A percentile compares a stretch with the other conserved stretches of the same genome.
phyloP scores from a whole-genome alignment of 2,888 invertebrate genomes.

The Archaeoteleia sp. region DNA sequence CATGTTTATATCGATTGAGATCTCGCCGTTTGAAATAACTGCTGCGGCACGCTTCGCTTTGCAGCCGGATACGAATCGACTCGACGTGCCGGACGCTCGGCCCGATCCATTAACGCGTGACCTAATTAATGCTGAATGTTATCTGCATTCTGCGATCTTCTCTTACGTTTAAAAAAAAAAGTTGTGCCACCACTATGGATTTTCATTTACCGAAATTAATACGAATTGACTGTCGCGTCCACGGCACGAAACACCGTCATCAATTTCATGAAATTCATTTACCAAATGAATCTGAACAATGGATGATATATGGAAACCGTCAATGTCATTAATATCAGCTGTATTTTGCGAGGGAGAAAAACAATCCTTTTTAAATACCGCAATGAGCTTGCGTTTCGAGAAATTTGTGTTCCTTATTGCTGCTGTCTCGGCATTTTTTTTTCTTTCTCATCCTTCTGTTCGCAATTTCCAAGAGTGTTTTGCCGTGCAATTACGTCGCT shows the following conservation, averaged over 20 bases:
- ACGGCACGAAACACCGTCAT: not conserved
- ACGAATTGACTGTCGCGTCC: slow-evolving; percentile 1
- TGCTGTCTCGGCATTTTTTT: not conserved
- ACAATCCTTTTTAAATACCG: too few relatives aligned
- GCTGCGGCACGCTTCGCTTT: slow-evolving; percentile 39
- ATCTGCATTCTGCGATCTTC: slow-evolving; percentile 27
- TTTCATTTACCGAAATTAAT: slow-evolving; percentile 11
- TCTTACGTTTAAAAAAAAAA: slow-evolving; percentile 12
- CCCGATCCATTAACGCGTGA: slow-evolving; percentile 46
- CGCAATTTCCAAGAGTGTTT: slow-evolving; percentile 28
- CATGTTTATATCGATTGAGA: slow-evolving; percentile 42
- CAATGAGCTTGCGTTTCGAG: too few relatives aligned
- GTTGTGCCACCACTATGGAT: slow-evolving; percentile 1
- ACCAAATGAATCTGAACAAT: too few relatives aligned
- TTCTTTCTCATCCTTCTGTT: slow-evolving; percentile 14
- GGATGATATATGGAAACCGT: too few relatives aligned
- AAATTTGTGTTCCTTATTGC: not conserved
- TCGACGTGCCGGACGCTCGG: slow-evolving; percentile 45
- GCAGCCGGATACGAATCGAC: slow-evolving; percentile 48
- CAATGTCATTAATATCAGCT: too few relatives aligned
- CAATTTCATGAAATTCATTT: slow-evolving; percentile 5
- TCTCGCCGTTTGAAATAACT: slow-evolving; percentile 40
- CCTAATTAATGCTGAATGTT: slow-evolving; percentile 45
- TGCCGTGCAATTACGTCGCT: slow-evolving; percentile 35
- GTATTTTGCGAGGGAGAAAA: too few relatives aligned